Evolutionary conservation across 37 sponge, comb jelly and placozoan species (phyloP).

Genomic region (Corticium candelabrum): DNA sequence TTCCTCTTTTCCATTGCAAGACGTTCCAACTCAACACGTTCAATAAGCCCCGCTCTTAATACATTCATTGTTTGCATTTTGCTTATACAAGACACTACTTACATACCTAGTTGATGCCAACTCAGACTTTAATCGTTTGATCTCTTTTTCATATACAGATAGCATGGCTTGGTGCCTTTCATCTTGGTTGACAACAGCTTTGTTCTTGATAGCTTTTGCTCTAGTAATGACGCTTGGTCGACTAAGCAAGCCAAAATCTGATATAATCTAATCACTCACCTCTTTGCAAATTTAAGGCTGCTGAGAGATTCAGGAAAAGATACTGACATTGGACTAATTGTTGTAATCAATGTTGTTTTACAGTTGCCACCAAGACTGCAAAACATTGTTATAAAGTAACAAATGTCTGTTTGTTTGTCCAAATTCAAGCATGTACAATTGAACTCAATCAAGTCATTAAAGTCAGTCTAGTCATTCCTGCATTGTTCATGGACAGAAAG

Average conservation of each 20-base stretch:
- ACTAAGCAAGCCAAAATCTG: not conserved
- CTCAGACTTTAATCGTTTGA: constrained; percentile 35
- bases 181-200: constrained; percentile 71
- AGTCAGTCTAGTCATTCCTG: no score
- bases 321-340: constrained; percentile 42
- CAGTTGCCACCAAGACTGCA: constrained; percentile 85
- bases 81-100: not conserved
- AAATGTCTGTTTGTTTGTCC: no score
- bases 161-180: constrained; percentile 69
- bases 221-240: constrained; percentile 15
- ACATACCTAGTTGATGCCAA: not conserved
- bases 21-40: not conserved
- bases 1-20: not conserved
- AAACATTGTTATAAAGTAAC: no score
- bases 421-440: no score
- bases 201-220: constrained; percentile 78
- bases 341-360: constrained; percentile 77
- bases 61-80: not conserved
- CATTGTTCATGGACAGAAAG: no score
- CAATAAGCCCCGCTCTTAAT: not conserved
- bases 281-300: constrained; percentile 76
- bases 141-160: constrained; percentile 71
- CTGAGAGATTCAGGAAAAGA: constrained; percentile 62
- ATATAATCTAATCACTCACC: constrained; percentile 19
- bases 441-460: no score